A percentile compares a stretch with the other conserved stretches of the same genome.
These are phyloP conservation scores for Drosophila mercatorum DNA, from an alignment of 2,888 invertebrate genomes.

Conservation along the genomic window DNA sequence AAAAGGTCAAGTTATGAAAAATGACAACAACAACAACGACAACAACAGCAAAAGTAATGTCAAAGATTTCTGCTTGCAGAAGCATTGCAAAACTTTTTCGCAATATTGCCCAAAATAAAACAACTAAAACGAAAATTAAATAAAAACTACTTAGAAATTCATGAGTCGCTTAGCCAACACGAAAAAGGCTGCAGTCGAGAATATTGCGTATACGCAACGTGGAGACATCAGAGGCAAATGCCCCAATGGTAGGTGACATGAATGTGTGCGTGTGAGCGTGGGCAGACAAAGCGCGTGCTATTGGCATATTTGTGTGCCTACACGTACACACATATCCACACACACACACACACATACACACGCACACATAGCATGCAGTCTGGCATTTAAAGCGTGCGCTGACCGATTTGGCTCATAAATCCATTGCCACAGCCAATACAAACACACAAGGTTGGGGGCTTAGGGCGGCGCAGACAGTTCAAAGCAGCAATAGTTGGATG, in stretches of 20 bases:
- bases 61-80: constrained; percentile 44
- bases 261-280: constrained; percentile 19
- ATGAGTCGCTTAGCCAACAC: not conserved
- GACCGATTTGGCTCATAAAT: constrained; percentile 71
- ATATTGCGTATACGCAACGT: constrained; percentile 69
- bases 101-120: constrained; percentile 33
- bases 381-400: constrained; percentile 46
- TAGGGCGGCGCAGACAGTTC: constrained; percentile 17
- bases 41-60: constrained; percentile 28
- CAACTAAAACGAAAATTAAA: constrained; percentile 8
- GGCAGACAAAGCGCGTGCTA: constrained; percentile 51
- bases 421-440: constrained; percentile 71
- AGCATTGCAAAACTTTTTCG: constrained; percentile 54
- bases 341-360: constrained; percentile 9
- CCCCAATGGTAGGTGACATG: constrained; percentile 38
- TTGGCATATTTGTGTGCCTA: constrained; percentile 68
- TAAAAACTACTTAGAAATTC: constrained; percentile 6
- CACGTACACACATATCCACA: constrained; percentile 1
- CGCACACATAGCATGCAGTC: not conserved
- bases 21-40: constrained; percentile 33
- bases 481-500: constrained; percentile 40
- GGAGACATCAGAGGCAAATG: constrained; percentile 48
- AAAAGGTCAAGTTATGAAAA: constrained; percentile 73
- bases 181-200: constrained; percentile 19
- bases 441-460: constrained; percentile 61